phyloP scores from a whole-genome alignment of 2,797 vertebrate genomes.

The Periophthalmus magnuspinnatus region DNA sequence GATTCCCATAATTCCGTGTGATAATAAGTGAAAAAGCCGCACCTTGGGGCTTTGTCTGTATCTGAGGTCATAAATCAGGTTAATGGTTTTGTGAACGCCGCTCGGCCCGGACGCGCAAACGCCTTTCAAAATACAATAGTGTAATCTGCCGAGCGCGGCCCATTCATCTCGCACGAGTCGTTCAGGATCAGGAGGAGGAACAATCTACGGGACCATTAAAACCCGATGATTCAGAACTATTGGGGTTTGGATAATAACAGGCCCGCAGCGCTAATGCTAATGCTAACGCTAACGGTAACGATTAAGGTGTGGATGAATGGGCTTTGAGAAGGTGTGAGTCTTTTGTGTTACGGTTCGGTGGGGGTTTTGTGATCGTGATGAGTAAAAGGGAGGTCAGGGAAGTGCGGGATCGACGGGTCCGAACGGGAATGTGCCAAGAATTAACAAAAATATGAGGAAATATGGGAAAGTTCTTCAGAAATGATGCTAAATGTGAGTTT shows the following conservation, averaged over 20 bases:
- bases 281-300: background rate
- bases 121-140: constrained; percentile 61
- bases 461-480: too few relatives aligned
- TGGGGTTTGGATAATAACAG: background rate
- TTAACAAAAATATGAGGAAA: too few relatives aligned
- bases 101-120: constrained; percentile 48
- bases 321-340: too few relatives aligned
- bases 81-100: constrained; percentile 54
- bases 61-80: constrained; percentile 56
- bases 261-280: background rate
- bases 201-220: constrained; percentile 4
- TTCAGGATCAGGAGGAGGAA: constrained; percentile 10
- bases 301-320: background rate
- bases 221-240: background rate
- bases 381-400: too few relatives aligned
- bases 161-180: constrained; percentile 57
- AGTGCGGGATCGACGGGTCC: too few relatives aligned
- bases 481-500: too few relatives aligned
- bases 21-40: constrained; percentile 52
- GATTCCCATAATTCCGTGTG: constrained; percentile 45
- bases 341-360: too few relatives aligned
- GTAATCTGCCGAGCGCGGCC: constrained; percentile 27
- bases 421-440: too few relatives aligned
- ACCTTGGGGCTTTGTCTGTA: constrained; percentile 22
- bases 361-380: too few relatives aligned